A percentile compares a stretch with the other conserved stretches of the same genome.
Conservation (phyloP, 1,140 invertebrate species). For the Scaptomyza hsui region DNA sequence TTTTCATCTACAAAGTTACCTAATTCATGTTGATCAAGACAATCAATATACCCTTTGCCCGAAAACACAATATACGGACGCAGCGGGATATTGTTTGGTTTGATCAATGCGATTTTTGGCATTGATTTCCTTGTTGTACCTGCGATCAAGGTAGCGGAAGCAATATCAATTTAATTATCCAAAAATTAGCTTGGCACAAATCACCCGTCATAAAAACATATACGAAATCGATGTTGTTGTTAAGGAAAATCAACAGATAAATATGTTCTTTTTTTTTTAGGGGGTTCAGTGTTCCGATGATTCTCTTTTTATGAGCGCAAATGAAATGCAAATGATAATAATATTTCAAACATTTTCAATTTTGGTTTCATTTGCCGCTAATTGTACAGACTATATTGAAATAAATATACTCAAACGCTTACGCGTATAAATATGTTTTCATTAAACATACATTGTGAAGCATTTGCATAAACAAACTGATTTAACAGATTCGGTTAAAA, state of each 20-base stretch:
- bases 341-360: conserved; percentile 51
- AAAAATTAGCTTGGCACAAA: conserved; percentile 48
- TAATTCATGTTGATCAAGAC: background rate
- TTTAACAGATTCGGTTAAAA: background rate
- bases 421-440: conserved; percentile 13
- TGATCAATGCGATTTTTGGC: conserved; percentile 40
- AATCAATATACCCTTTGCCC: background rate
- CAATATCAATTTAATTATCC: conserved; percentile 68
- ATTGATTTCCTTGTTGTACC: conserved; percentile 36
- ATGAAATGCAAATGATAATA: conserved; percentile 52
- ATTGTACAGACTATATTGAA: conserved; percentile 50
- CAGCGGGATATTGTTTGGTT: conserved; percentile 18
- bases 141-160: conserved; percentile 76
- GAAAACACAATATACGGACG: conserved; percentile 22
- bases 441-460: conserved; percentile 17
- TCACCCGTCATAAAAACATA: conserved; percentile 48
- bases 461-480: conserved; percentile 18
- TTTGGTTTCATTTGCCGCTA: conserved; percentile 56
- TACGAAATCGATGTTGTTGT: conserved; percentile 22
- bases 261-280: conserved; percentile 16
- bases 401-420: conserved; percentile 34
- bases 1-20: no score
- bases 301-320: conserved; percentile 50
- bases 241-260: conserved; percentile 40
- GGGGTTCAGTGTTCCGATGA: conserved; percentile 55